phyloP scores from a whole-genome alignment of 2,797 vertebrate genomes.

The Cuculus canorus region DNA sequence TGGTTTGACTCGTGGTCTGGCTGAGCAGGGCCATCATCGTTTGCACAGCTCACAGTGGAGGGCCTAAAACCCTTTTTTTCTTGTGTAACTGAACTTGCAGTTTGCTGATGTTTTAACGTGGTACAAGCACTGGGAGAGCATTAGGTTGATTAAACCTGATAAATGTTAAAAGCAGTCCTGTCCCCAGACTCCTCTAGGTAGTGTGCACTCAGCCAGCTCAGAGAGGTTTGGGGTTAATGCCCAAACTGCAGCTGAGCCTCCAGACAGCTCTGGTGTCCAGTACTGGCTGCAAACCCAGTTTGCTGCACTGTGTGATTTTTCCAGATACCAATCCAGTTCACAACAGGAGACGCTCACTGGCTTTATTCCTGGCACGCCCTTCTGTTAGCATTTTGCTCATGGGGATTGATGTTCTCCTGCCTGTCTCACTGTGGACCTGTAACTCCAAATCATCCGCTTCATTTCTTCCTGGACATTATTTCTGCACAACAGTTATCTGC shows the following conservation, averaged over 20 bases:
- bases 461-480: neutral
- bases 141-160: neutral
- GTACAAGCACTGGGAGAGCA: accelerated
- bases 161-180: neutral
- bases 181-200: neutral
- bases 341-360: neutral
- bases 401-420: neutral
- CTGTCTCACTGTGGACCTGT: neutral
- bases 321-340: neutral
- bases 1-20: neutral
- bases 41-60: neutral
- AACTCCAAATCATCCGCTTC: neutral
- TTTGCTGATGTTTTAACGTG: neutral
- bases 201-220: neutral
- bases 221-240: neutral
- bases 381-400: neutral
- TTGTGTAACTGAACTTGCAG: accelerated
- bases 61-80: accelerated
- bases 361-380: slow-evolving; percentile 11
- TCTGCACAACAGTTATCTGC: neutral
- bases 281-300: neutral
- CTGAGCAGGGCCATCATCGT: neutral
- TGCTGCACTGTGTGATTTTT: neutral
- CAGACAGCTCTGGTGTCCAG: neutral
- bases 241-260: neutral